Conservation (phyloP, 1,140 invertebrate species). For the Megathymus violae region DNA sequence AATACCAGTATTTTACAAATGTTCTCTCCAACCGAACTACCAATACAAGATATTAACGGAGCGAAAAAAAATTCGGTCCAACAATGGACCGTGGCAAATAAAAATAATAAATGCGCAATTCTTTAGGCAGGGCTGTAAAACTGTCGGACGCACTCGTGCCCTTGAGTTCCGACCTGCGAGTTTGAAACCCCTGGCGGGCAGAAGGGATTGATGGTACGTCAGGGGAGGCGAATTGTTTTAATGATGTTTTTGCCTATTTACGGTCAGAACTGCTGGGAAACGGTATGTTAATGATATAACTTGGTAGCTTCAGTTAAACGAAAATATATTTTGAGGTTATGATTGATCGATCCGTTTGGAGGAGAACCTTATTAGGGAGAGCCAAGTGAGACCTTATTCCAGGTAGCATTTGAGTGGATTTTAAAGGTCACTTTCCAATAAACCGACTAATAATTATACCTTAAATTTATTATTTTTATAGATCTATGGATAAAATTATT, state of each 20-base stretch:
- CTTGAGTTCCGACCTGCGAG: constrained; percentile 59
- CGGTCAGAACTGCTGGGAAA: constrained; percentile 31
- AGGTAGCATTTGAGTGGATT: no score
- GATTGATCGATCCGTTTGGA: neutral
- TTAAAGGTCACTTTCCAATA: no score
- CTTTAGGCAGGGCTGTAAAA: constrained; percentile 75
- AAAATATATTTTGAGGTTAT: neutral
- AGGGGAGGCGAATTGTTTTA: constrained; percentile 48
- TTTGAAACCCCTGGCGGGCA: constrained; percentile 52
- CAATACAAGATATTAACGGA: constrained; percentile 59
- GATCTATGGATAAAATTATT: no score
- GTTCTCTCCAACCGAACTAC: constrained; percentile 14
- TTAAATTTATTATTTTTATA: no score
- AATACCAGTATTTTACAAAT: constrained; percentile 36
- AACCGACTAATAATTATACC: no score
- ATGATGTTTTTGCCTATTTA: constrained; percentile 45
- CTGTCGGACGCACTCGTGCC: constrained; percentile 68
- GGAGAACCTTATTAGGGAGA: neutral
- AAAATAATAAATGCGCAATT: constrained; percentile 79
- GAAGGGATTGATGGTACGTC: constrained; percentile 56
- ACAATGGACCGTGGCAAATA: constrained; percentile 63
- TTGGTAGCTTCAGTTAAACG: neutral
- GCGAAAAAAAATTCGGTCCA: constrained; percentile 53
- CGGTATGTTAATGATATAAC: constrained; percentile 21
- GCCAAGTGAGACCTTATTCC: no score